These are phyloP conservation scores for Chymomyza amoena DNA, from an alignment of 2,888 invertebrate genomes.

Conservation along the genomic window DNA sequence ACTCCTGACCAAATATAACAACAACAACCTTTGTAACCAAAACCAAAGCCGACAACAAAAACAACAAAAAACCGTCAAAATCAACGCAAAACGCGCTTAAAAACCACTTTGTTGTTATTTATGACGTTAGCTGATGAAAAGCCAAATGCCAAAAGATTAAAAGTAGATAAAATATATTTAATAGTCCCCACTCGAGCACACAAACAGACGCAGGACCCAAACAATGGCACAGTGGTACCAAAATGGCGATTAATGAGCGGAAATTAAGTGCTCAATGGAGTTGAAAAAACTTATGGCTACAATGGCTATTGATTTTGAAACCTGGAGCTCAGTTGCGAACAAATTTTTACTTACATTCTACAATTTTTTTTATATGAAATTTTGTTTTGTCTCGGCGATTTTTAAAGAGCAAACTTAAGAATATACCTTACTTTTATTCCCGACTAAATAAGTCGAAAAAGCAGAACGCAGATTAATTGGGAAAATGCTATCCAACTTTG, in stretches of 20 bases:
- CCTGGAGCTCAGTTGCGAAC: too few relatives aligned
- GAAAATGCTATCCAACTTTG: too few relatives aligned
- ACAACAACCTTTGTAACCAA: constrained; percentile 5
- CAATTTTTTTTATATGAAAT: too few relatives aligned
- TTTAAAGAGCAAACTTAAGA: too few relatives aligned
- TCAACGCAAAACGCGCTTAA: constrained; percentile 51
- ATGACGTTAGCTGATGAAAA: constrained; percentile 72
- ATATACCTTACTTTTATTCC: too few relatives aligned
- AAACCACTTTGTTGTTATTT: constrained; percentile 71
- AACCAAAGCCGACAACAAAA: constrained; percentile 19
- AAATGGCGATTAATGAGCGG: background rate
- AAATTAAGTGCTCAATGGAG: background rate
- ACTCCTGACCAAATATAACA: background rate
- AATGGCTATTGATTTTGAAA: too few relatives aligned
- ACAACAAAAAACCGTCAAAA: constrained; percentile 28
- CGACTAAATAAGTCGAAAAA: too few relatives aligned
- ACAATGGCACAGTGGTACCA: background rate
- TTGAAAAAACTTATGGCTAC: too few relatives aligned
- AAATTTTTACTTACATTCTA: too few relatives aligned
- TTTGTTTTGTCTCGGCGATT: too few relatives aligned
- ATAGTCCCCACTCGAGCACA: constrained; percentile 45
- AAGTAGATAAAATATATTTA: constrained; percentile 71
- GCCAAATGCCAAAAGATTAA: constrained; percentile 69
- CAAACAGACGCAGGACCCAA: background rate
- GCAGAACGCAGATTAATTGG: too few relatives aligned